Base-by-base conservation (phyloP, 2,797 vertebrate genomes). In the Ctenosaura bakeri region DNA sequence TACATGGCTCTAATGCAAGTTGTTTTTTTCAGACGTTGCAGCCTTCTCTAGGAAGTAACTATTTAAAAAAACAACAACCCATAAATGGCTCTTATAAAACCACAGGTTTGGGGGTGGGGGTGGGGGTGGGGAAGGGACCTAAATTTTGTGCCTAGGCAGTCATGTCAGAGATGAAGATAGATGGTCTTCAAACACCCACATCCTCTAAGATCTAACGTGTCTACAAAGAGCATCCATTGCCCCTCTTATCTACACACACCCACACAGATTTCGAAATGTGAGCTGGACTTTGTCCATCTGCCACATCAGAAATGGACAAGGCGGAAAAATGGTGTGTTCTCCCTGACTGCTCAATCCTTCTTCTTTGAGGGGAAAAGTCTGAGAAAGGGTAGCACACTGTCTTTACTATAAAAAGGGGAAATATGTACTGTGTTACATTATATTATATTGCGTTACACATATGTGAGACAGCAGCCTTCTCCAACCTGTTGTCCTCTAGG, bases 261-360 rank as follows among this genome's bases (percentile, higher is more conserved):
- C 73, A 88, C 79, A 46, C 52, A 26, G 74, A 73, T 46, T 84
- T 69, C 74, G 62, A 84, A 88, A 91, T 88, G 81, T 88, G 86
- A 88, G 20, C 74, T 84, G 86, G 76, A 84, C 88, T 91, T 79
- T 42, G 81, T 78, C 81, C 81, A 78, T 78, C 81, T 84, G 73
- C 62, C 74, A n/a, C 71, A 83, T 69, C 80, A 79, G 62, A 59
- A 84, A 84, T 8, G 29, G 62, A 54, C 35, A 59, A 79, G 50
- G 50, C 74, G 56, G 26, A 22, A 54, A 85, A 80, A 73, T 50
- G 18, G 42, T 29, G 14, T 81, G 52, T 7, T 46, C 66, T 10
- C 24, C 38, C 22, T 2, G 0, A 38, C 13, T 9, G 18, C 52
- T 4, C 32, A 64, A 8, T 20, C 56, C 4, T 77, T 8, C 66